Percentiles rank a stretch among this genome's conserved stretches.
phyloP scores from a whole-genome alignment of 2,888 invertebrate genomes.

The Rhogogaster chlorosoma region DNA sequence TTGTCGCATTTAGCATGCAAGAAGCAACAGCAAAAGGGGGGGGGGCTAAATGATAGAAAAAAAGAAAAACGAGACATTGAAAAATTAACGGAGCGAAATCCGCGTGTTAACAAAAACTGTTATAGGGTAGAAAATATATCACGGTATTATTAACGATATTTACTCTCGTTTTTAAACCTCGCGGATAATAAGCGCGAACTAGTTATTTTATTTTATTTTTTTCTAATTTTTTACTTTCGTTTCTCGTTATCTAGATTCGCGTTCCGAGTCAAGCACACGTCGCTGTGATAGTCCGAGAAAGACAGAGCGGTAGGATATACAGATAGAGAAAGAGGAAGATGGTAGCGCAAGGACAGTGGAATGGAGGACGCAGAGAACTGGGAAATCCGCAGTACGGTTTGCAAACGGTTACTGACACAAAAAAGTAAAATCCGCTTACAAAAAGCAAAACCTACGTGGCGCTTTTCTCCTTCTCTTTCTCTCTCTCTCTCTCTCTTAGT shows the following conservation, averaged over 20 bases:
- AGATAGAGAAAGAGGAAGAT: not conserved
- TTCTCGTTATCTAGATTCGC: constrained; percentile 5
- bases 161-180: constrained; percentile 11
- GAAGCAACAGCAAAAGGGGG: not conserved
- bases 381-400: constrained; percentile 45
- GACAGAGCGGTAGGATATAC: not conserved
- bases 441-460: constrained; percentile 43
- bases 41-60: not conserved
- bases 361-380: constrained; percentile 33
- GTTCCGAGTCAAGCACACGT: not conserved
- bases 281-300: not conserved
- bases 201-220: not conserved
- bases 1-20: too few relatives aligned
- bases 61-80: not conserved
- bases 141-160: constrained; percentile 15
- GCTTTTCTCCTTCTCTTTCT: constrained; percentile 5
- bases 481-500: not conserved
- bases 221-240: not conserved
- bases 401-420: constrained; percentile 40
- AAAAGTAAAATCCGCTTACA: constrained; percentile 35
- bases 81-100: not conserved
- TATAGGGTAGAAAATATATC: not conserved
- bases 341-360: constrained; percentile 1
- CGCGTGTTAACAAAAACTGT: not conserved
- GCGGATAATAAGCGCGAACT: constrained; percentile 9